phyloP scores from a whole-genome alignment of 2,888 invertebrate genomes.

The Lochmaea capreae region DNA sequence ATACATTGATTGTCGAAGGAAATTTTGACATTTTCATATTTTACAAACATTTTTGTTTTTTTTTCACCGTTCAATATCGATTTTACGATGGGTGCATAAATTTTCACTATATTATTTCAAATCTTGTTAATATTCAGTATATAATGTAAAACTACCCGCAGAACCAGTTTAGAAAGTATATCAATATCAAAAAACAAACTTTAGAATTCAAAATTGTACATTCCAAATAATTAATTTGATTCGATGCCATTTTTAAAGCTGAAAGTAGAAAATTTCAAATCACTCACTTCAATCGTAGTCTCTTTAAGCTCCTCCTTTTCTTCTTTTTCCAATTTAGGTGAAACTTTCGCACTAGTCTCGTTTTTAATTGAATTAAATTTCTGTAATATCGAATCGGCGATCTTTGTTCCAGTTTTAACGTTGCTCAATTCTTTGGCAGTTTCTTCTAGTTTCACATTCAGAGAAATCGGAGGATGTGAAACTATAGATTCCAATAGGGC shows the following conservation, averaged over 20 bases:
- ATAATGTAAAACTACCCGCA: too few relatives aligned
- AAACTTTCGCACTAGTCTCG: slow-evolving; percentile 49
- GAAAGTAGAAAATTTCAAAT: neutral
- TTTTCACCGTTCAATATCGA: too few relatives aligned
- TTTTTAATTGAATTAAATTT: slow-evolving; percentile 62
- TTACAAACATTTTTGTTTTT: too few relatives aligned
- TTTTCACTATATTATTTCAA: too few relatives aligned
- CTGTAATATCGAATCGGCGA: slow-evolving; percentile 63
- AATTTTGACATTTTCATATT: too few relatives aligned
- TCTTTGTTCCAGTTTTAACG: slow-evolving; percentile 63
- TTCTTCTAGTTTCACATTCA: slow-evolving; percentile 56
- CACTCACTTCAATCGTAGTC: slow-evolving; percentile 25
- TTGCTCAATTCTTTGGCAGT: slow-evolving; percentile 60
- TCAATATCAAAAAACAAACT: too few relatives aligned
- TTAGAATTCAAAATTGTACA: too few relatives aligned
- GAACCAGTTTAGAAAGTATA: too few relatives aligned
- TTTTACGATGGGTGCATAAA: too few relatives aligned
- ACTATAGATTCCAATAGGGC: slow-evolving; percentile 61
- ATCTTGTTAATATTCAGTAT: too few relatives aligned
- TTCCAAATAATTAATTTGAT: too few relatives aligned
- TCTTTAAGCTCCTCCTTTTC: slow-evolving; percentile 37
- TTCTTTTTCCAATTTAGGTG: slow-evolving; percentile 55
- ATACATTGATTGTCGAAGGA: too few relatives aligned
- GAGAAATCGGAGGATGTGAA: slow-evolving; percentile 51
- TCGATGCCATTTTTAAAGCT: neutral